Conservation (phyloP, 2,797 vertebrate genomes). For the Aviceda leuphotes region DNA sequence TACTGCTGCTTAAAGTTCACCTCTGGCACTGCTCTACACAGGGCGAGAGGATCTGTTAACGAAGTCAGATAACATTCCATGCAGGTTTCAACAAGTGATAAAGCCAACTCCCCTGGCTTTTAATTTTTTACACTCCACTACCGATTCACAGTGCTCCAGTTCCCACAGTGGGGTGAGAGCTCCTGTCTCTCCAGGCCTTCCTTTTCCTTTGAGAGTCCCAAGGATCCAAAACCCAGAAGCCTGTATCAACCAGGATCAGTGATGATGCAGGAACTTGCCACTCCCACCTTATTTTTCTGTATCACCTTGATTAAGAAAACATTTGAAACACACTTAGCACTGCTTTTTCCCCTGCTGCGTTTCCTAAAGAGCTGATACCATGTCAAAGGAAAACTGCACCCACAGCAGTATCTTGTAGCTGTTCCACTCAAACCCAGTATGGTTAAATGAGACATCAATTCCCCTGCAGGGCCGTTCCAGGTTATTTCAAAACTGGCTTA, state of each 20-base stretch:
- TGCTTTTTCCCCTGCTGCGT: neutral
- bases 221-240: neutral
- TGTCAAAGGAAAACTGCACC: neutral
- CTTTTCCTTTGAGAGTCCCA: neutral
- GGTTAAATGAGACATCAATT: neutral
- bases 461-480: neutral
- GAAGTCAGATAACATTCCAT: neutral
- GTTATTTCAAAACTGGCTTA: neutral
- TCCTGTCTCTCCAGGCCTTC: neutral
- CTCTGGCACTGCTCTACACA: neutral
- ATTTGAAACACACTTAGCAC: neutral
- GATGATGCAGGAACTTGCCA: neutral
- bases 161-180: neutral
- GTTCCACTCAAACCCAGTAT: neutral
- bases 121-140: neutral
- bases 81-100: conserved; percentile 12
- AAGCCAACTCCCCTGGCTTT: neutral
- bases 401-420: neutral
- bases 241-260: neutral
- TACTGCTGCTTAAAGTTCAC: neutral
- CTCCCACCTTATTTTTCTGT: neutral
- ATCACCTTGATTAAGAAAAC: neutral
- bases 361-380: neutral
- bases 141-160: neutral
- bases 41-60: neutral